Evolutionary conservation across 1,140 invertebrate genomes (phyloP).

Genomic region (Helicoverpa armigera): DNA sequence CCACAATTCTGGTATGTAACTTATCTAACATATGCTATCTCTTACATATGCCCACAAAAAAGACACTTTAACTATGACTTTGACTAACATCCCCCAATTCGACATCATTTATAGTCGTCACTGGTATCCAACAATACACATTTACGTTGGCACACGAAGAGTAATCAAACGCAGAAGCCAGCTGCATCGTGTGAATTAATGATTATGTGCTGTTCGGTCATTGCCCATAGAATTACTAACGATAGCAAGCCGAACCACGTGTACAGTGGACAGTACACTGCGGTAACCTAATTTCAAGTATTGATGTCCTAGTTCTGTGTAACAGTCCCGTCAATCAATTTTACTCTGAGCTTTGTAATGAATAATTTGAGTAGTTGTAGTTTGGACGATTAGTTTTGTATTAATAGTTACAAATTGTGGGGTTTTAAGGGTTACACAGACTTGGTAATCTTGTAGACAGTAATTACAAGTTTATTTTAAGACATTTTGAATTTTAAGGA

Average conservation of each 20-base stretch:
- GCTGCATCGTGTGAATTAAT: conserved; percentile 56
- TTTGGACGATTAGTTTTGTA: background rate
- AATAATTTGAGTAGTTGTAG: conserved; percentile 7
- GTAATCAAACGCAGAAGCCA: conserved; percentile 50
- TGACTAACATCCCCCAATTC: background rate
- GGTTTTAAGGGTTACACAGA: too few species aligned
- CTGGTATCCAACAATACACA: conserved; percentile 12
- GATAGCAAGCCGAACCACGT: background rate
- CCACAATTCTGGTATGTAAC: too few species aligned
- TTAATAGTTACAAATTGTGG: background rate
- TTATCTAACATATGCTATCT: too few species aligned
- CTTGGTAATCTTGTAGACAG: too few species aligned
- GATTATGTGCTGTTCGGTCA: conserved; percentile 52
- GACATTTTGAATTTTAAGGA: too few species aligned
- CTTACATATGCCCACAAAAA: too few species aligned
- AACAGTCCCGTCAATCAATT: background rate
- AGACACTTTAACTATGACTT: too few species aligned
- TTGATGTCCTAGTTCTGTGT: conserved; percentile 25
- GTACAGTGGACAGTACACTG: conserved; percentile 3
- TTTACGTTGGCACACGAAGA: conserved; percentile 45
- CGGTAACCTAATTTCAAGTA: conserved; percentile 42
- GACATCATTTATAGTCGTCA: background rate
- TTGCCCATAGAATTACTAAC: conserved; percentile 55
- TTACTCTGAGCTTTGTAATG: background rate
- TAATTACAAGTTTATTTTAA: too few species aligned